Base-by-base conservation (phyloP, 2,888 invertebrate species). In the Acrobasis suavella region DNA sequence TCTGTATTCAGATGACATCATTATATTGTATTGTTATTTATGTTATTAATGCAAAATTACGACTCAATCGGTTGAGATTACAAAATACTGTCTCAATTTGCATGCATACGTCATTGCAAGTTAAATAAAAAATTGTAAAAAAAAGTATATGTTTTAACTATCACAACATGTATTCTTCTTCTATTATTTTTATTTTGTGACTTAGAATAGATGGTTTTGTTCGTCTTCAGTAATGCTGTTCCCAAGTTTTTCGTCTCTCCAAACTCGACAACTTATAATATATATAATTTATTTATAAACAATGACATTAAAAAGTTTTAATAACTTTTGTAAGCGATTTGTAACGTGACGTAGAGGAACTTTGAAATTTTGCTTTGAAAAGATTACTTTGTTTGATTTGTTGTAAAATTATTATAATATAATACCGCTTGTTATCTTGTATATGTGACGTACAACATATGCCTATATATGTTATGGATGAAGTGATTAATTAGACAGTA, bases 361-460 rank as follows among this genome's bases (percentile, higher is more conserved):
- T 68, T 73, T 71, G 32, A 60, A 64, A 67, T 72, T 74, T 74
- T 75, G 74, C 73, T 75, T 72, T 74, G 14, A 17, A 32, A 46
- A 56, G 9, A 42, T 42, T 15, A 42, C 56, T 56, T 16, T 39
- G 51, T 17, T 9, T 12, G 9, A 51, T 51, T 9, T 17, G 17
- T 51, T 51, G 6, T 0, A 49, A 22, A 17, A 10, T 32, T 12
- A 10, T 17, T 10, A 22, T 15, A 51, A 42, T 42, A 12, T 42
- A 5, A n/a, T 46, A 1, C 46, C n/a, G 14, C 46, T 46, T 46
- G 46, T 46, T 46, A 3, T 46, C 46, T 46, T 12, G 5, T 14
- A 42, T 12, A 3, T 42, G 14, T 10, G 1, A 42, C 14, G 10
- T 42, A 42, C 32, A 7, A 22, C 22, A 22, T 22, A 22, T 22